These are phyloP conservation scores for Zaprionus lachaisei DNA, from an alignment of 1,140 invertebrate species.

Conservation along the genomic window DNA sequence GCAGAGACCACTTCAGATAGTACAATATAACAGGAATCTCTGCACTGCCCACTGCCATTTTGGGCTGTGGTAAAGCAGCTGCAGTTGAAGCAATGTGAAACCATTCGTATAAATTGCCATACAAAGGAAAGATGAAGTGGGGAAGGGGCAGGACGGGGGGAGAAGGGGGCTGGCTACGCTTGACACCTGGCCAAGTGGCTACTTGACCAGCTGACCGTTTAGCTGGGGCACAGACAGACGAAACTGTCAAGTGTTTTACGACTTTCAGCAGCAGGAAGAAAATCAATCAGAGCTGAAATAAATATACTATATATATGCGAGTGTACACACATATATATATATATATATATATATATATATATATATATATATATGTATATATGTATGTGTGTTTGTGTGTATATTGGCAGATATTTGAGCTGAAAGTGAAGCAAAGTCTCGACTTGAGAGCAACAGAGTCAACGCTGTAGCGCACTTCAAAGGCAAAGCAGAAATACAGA, in stretches of 20 bases:
- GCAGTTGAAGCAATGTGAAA: not conserved
- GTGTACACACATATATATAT: too few relatives aligned
- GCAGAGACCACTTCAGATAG: not conserved
- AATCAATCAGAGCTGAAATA: constrained; percentile 24
- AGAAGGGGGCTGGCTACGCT: not conserved
- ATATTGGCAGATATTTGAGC: constrained; percentile 2
- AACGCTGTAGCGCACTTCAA: not conserved
- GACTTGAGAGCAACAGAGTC: not conserved
- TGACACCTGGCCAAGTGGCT: constrained; percentile 23
- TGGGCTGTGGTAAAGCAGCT: not conserved
- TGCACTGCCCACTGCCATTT: not conserved
- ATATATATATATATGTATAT: not conserved
- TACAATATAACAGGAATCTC: not conserved
- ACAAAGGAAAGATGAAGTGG: not conserved
- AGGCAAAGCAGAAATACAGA: not conserved
- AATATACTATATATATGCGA: not conserved
- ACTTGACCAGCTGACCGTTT: constrained; percentile 10
- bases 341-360: too few relatives aligned
- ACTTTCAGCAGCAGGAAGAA: constrained; percentile 2
- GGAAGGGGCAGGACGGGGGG: not conserved
- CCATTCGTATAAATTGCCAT: not conserved
- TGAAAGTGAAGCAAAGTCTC: not conserved
- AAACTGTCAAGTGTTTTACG: constrained; percentile 5
- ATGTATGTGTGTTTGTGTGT: not conserved
- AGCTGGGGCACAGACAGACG: not conserved